Evolutionary conservation across 2,888 invertebrate species (phyloP).

Genomic region (Drosophila ochracea): DNA sequence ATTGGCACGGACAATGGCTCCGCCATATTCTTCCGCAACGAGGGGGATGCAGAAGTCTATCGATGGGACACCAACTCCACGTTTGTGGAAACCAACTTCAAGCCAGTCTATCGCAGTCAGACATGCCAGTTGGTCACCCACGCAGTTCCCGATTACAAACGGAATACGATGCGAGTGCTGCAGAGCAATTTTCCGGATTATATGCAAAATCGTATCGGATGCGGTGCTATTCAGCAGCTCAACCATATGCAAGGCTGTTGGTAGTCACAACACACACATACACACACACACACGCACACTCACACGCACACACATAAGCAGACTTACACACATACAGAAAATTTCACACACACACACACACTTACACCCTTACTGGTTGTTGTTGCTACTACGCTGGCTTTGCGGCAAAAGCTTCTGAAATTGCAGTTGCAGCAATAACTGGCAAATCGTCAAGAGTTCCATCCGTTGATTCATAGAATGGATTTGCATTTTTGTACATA

Average conservation of each 20-base stretch:
- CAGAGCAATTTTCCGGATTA: slow-evolving; percentile 89
- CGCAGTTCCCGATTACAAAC: slow-evolving; percentile 87
- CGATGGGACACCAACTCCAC: slow-evolving; percentile 87
- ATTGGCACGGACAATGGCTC: slow-evolving; percentile 88
- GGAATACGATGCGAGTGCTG: slow-evolving; percentile 87
- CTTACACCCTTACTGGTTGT: slow-evolving; percentile 1
- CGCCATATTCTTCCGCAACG: slow-evolving; percentile 87
- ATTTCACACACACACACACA: slow-evolving; percentile 18
- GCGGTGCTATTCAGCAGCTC: slow-evolving; percentile 87
- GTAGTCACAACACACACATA: slow-evolving; percentile 50
- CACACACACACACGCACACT: slow-evolving; percentile 6
- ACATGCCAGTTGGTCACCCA: slow-evolving; percentile 87
- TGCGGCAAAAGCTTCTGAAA: slow-evolving; percentile 48
- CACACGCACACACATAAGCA: slow-evolving; percentile 5
- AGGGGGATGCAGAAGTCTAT: slow-evolving; percentile 87
- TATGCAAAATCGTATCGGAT: slow-evolving; percentile 88
- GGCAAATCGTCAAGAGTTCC: slow-evolving; percentile 18
- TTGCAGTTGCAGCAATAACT: slow-evolving; percentile 56
- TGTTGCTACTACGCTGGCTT: slow-evolving; percentile 54
- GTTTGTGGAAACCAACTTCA: slow-evolving; percentile 86
- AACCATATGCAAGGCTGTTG: slow-evolving; percentile 84
- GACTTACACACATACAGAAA: slow-evolving; percentile 12
- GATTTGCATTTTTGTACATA: slow-evolving; percentile 62
- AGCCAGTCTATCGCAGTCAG: slow-evolving; percentile 86
- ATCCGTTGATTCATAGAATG: slow-evolving; percentile 8